A percentile compares a stretch with the other conserved stretches of the same genome.
phyloP scores from a whole-genome alignment of 2,888 invertebrate species.

The Malacosoma neustria region DNA sequence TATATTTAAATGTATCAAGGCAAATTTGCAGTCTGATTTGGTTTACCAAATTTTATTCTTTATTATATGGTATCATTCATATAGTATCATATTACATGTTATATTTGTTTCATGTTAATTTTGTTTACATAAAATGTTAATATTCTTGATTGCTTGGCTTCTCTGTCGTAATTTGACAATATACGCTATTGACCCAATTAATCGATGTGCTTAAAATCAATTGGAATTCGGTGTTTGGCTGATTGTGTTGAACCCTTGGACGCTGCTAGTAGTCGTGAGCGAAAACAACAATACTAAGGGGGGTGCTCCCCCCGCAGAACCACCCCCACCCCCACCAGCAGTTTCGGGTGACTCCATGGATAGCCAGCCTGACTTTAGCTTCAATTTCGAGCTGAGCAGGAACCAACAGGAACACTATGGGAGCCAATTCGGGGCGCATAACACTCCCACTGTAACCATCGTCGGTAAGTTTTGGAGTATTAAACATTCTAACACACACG shows the following conservation, averaged over 20 bases:
- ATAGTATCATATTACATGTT: too few relatives aligned
- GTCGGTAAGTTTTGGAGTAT: slow-evolving; percentile 55
- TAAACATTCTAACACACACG: too few relatives aligned
- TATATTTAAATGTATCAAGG: too few relatives aligned
- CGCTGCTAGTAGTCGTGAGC: slow-evolving; percentile 48
- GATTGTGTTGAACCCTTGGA: slow-evolving; percentile 26
- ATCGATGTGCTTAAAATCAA: neutral
- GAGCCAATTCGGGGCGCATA: slow-evolving; percentile 72
- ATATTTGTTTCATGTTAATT: too few relatives aligned
- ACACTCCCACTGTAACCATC: slow-evolving; percentile 48
- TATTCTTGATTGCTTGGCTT: too few relatives aligned
- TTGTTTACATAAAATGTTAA: too few relatives aligned
- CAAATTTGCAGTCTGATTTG: too few relatives aligned
- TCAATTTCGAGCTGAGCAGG: slow-evolving; percentile 82
- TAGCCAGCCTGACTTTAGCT: slow-evolving; percentile 67
- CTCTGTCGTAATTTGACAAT: too few relatives aligned
- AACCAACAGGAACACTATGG: slow-evolving; percentile 85
- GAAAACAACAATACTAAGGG: slow-evolving; percentile 51
- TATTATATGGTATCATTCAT: too few relatives aligned
- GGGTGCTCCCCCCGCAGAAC: slow-evolving; percentile 59
- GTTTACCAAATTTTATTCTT: too few relatives aligned
- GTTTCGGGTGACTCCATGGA: slow-evolving; percentile 47
- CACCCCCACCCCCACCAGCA: slow-evolving; percentile 70
- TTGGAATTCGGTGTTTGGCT: neutral
- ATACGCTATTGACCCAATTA: neutral